phyloP scores from a whole-genome alignment of 2,797 vertebrate species.

The Catostomus latipinnis region DNA sequence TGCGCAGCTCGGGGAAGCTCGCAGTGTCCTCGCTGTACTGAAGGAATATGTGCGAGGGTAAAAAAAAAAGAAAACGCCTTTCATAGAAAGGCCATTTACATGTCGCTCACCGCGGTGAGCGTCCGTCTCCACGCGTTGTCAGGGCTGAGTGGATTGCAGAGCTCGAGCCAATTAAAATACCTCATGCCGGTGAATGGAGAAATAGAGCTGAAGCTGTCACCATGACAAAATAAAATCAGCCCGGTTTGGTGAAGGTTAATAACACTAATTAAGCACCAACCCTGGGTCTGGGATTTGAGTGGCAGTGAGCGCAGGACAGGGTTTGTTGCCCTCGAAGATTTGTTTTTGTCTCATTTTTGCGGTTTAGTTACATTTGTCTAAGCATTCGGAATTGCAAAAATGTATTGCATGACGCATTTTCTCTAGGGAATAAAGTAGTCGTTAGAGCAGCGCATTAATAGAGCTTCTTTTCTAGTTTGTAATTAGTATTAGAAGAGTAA shows the following conservation, averaged over 20 bases:
- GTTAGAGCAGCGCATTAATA: neutral
- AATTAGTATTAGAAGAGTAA: conserved; percentile 26
- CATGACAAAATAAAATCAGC: conserved; percentile 62
- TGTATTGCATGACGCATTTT: neutral
- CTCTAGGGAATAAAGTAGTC: conserved; percentile 1
- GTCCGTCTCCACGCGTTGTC: conserved; percentile 56
- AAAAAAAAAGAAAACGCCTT: conserved; percentile 33
- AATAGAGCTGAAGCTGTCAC: conserved; percentile 58
- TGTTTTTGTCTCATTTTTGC: conserved; percentile 60
- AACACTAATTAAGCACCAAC: conserved; percentile 70
- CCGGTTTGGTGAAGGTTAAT: conserved; percentile 73
- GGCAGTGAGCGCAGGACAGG: conserved; percentile 44
- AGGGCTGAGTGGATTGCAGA: conserved; percentile 58
- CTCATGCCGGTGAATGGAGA: conserved; percentile 57
- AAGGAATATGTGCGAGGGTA: conserved; percentile 47
- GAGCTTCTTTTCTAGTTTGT: neutral
- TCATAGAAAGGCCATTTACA: conserved; percentile 62
- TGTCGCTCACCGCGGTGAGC: conserved; percentile 58
- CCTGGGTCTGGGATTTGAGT: conserved; percentile 49
- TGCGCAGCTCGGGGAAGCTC: conserved; percentile 42
- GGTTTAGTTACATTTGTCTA: conserved; percentile 22
- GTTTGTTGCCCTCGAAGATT: conserved; percentile 51
- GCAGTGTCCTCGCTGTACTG: conserved; percentile 49
- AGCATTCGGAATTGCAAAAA: conserved; percentile 17
- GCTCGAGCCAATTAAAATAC: conserved; percentile 74